phyloP scores from a whole-genome alignment of 2,113 vertebrate genomes.

The Carassius gibelio region DNA sequence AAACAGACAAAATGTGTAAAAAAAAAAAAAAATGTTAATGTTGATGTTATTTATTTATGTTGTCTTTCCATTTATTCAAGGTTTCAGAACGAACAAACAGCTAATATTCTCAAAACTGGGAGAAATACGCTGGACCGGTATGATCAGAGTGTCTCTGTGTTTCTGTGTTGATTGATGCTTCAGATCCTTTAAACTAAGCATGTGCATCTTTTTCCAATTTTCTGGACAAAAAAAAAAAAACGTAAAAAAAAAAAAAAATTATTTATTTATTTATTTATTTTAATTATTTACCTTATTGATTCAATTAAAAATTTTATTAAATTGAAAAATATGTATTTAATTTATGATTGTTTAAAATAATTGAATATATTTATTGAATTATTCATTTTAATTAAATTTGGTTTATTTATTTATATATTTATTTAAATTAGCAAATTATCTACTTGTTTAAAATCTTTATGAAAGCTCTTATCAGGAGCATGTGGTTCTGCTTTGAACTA shows the following conservation, averaged over 20 bases:
- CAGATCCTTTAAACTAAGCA: not conserved
- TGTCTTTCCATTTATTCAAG: slow-evolving; percentile 60
- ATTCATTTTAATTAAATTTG: too few species aligned
- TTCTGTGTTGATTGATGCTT: not conserved
- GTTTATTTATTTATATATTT: too few species aligned
- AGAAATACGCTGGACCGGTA: slow-evolving; percentile 83
- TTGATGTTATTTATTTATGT: slow-evolving; percentile 56
- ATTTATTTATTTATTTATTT: too few species aligned
- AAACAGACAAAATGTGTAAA: not conserved
- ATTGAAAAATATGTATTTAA: not conserved
- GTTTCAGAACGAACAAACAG: slow-evolving; percentile 82
- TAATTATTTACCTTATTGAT: too few species aligned
- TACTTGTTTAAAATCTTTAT: not conserved
- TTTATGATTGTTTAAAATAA: not conserved
- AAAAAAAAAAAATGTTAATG: too few species aligned
- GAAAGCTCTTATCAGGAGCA: not conserved
- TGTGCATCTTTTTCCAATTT: not conserved
- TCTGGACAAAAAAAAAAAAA: too few species aligned
- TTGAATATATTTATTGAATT: too few species aligned
- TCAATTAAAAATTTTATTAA: too few species aligned
- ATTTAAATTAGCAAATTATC: not conserved
- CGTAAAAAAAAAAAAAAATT: too few species aligned
- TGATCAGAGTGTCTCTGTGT: slow-evolving; percentile 47
- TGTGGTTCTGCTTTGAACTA: not conserved
- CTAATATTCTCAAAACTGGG: slow-evolving; percentile 81